Evolutionary conservation across 2,888 invertebrate species (phyloP).

Genomic region (Leptinotarsa tumamoca): DNA sequence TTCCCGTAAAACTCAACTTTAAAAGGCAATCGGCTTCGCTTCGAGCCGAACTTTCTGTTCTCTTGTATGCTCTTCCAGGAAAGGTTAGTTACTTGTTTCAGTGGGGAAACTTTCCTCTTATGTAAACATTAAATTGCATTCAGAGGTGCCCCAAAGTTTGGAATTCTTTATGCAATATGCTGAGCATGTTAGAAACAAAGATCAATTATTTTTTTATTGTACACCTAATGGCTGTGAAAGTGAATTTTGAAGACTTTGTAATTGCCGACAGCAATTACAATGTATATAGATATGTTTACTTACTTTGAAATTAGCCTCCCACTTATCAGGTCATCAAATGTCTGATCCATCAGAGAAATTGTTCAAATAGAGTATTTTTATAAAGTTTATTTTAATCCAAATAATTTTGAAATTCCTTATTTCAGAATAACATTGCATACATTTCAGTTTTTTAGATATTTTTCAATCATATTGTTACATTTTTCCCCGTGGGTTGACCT

Average conservation of each 20-base stretch:
- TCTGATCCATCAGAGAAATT: too few relatives aligned
- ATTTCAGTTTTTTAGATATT: too few relatives aligned
- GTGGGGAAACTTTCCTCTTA: constrained; percentile 53
- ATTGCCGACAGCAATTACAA: not conserved
- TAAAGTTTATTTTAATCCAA: too few relatives aligned
- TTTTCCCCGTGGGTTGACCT: too few relatives aligned
- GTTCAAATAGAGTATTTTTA: too few relatives aligned
- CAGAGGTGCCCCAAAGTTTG: constrained; percentile 32
- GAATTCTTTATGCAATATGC: constrained; percentile 27
- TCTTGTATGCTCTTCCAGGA: constrained; percentile 53
- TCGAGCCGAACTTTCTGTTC: constrained; percentile 50
- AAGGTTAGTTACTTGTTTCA: constrained; percentile 56
- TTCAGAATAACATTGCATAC: too few relatives aligned
- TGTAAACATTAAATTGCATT: constrained; percentile 52
- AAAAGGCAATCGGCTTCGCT: constrained; percentile 61
- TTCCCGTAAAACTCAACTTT: constrained; percentile 64
- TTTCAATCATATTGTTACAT: too few relatives aligned
- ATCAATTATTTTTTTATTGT: constrained; percentile 27
- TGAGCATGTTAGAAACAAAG: constrained; percentile 27
- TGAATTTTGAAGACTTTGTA: constrained; percentile 6
- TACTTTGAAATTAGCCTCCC: not conserved
- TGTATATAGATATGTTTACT: not conserved
- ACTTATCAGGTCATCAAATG: too few relatives aligned
- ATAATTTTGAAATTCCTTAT: too few relatives aligned
- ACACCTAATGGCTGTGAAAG: not conserved